Evolutionary conservation across 2,888 invertebrate genomes (phyloP), one percentile per base, ranked within the genome.

Genomic region (Cistogaster globosa): DNA sequence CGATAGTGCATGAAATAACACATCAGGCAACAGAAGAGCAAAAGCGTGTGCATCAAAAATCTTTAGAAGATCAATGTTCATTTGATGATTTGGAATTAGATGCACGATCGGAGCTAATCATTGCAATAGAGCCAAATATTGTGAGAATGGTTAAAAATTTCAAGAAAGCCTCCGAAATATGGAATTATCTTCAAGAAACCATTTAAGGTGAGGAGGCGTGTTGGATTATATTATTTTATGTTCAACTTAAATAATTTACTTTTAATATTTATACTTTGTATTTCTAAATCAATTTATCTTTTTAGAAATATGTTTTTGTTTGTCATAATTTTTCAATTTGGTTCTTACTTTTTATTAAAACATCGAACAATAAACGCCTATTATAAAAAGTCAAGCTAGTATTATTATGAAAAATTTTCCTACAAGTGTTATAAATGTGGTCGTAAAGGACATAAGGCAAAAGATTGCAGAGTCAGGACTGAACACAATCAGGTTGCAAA

Each of bases 121-220:
- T 69, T 11, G 69, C 62, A 14, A 42, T 77, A 7, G 62, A 78
- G 60, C 36, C 51, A 5, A 78, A 32, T 20, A 51, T 51, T 32
- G 68, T 77, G 26, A 48, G 58, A 68, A 77, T 77, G 77, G 77
- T 76, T 5, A 78, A 60, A 26, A 78, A 78, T 42, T 42, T 77
- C 1, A 63, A 75, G 32, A 51, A n/a, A 11, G 60, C 20, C 0
- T 14, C 2, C 18, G 75, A 76, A 26, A 57, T 77, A n/a, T 78
- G 53, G 69, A 69, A 48, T 42, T 58, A 77, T 42, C 53, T 77
- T 20, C 53, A 77, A 67, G 67, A 77, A 16, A 68, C 68, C n/a
- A n/a, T n/a, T n/a, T n/a, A n/a, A n/a, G n/a, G n/a, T n/a, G n/a
- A n/a, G n/a, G n/a, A n/a, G n/a, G n/a, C n/a, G n/a, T n/a, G n/a